Evolutionary conservation across 1,140 invertebrate genomes (phyloP).

Genomic region (Zeugodacus cucurbitae): DNA sequence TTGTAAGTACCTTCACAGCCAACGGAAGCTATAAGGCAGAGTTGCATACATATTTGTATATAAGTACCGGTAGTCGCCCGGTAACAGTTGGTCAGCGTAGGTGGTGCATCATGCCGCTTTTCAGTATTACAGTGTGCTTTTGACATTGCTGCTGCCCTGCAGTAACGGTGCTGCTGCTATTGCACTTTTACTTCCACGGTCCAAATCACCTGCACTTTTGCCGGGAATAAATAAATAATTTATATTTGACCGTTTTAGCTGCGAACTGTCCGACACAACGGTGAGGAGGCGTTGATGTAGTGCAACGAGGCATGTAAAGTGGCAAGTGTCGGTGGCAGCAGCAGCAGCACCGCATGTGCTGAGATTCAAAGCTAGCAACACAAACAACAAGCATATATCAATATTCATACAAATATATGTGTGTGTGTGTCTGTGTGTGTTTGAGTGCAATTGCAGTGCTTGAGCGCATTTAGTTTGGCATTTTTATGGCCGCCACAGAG

Average conservation of each 20-base stretch:
- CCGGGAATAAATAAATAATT: neutral
- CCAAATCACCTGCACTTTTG: slow-evolving; percentile 22
- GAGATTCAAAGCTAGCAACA: neutral
- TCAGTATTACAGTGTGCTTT: neutral
- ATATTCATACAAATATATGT: neutral
- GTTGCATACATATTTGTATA: neutral
- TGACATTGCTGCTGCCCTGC: neutral
- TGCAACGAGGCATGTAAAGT: neutral
- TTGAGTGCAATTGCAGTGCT: neutral
- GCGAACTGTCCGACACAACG: neutral
- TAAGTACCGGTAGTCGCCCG: too few relatives aligned
- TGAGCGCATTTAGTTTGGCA: slow-evolving; percentile 7
- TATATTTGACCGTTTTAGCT: neutral
- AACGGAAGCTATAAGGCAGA: neutral
- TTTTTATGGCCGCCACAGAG: neutral
- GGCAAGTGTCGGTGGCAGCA: neutral
- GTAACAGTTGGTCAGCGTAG: neutral
- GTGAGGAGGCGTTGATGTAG: neutral
- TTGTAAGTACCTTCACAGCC: neutral
- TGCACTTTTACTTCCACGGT: slow-evolving; percentile 31
- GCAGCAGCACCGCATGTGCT: neutral
- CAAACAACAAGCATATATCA: neutral
- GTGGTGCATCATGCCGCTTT: neutral
- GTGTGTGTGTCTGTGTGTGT: neutral
- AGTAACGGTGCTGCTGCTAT: neutral